Evolutionary conservation across 1,140 invertebrate species (phyloP), one percentile per base, ranked within the genome.

Genomic region (Marisa cornuarietis): DNA sequence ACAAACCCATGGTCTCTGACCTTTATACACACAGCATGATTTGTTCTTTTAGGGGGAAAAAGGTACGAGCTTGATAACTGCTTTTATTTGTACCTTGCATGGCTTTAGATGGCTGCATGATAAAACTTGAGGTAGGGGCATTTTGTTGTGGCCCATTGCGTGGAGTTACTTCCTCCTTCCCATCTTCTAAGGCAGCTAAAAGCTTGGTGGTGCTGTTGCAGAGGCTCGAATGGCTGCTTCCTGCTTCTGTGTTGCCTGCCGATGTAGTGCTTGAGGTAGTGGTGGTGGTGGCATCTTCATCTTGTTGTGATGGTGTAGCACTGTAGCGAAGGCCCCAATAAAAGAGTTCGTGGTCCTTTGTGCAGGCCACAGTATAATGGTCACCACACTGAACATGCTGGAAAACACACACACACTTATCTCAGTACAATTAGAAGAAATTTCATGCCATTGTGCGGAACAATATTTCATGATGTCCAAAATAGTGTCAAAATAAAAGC

Each of bases 271-370:
- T 62, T 51, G 52, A 61, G 74, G 74, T 63, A 61, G 22, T 76
- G 52, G 51, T 61, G 54, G n/a, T 85, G 31, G 83, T 83, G 26
- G 83, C 79, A 68, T 87, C 85, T 61, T 85, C 82, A 4, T 68
- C 66, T 10, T 72, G 72, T 9, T 66, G 63, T 0, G 80, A 52
- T 0, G 80, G 91, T 10, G 92, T 87, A 49, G 83, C 85, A 72
- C 89, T 90, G 75, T 88, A 90, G 49, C 91, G 90, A 20, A 93
- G 92, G 26, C 95, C 95, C 94, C 95, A 95, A 80, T 95, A 93
- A 74, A 94, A 93, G 4, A 95, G 90, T 78, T 94, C 93, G 87
- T 95, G 94, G 79, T 95, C 93, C 31, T 92, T 88, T 4, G 94
- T 94, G 62, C 92, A 92, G 62, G 93, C 93, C 51, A 94, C 91